A percentile compares a stretch with the other conserved stretches of the same genome.
Conservation (phyloP, 2,888 invertebrate species). For the Conchocele bisecta region DNA sequence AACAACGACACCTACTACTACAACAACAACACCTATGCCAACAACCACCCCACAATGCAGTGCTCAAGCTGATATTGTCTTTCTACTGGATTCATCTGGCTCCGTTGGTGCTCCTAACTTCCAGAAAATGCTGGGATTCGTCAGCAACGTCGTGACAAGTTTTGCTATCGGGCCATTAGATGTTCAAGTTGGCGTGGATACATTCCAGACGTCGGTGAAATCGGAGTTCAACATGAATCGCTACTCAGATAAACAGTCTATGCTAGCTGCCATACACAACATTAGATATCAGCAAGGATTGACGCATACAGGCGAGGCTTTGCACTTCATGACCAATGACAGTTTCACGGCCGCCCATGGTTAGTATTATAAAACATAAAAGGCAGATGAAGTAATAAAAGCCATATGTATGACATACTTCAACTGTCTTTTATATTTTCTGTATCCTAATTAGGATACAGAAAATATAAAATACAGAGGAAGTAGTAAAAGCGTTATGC, state of each 20-base stretch:
- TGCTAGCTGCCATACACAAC: slow-evolving; percentile 57
- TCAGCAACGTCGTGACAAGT: slow-evolving; percentile 62
- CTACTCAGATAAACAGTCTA: slow-evolving; percentile 45
- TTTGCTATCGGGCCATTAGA: slow-evolving; percentile 68
- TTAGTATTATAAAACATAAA: slow-evolving; percentile 13
- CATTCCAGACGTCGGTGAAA: slow-evolving; percentile 63
- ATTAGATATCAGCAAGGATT: slow-evolving; percentile 60
- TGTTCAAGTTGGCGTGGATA: slow-evolving; percentile 69
- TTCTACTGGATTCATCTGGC: slow-evolving; percentile 73
- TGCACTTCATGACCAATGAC: slow-evolving; percentile 55
- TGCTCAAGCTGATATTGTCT: slow-evolving; percentile 73
- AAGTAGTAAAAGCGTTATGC: too few species aligned
- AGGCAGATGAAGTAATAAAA: too few species aligned
- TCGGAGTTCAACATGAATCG: slow-evolving; percentile 68
- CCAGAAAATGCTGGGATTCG: slow-evolving; percentile 69
- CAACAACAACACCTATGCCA: too few species aligned
- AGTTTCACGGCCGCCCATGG: slow-evolving; percentile 67
- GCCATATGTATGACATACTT: too few species aligned
- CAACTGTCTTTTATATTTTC: too few species aligned
- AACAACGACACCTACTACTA: too few species aligned
- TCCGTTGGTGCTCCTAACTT: slow-evolving; percentile 71
- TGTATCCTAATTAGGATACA: too few species aligned
- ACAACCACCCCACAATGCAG: slow-evolving; percentile 68
- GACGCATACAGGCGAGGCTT: slow-evolving; percentile 70
- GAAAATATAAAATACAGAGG: too few species aligned